Evolutionary conservation across 53 echinoderm and acorn worm genomes (phyloP).

Genomic region (Actinopyga echinites): DNA sequence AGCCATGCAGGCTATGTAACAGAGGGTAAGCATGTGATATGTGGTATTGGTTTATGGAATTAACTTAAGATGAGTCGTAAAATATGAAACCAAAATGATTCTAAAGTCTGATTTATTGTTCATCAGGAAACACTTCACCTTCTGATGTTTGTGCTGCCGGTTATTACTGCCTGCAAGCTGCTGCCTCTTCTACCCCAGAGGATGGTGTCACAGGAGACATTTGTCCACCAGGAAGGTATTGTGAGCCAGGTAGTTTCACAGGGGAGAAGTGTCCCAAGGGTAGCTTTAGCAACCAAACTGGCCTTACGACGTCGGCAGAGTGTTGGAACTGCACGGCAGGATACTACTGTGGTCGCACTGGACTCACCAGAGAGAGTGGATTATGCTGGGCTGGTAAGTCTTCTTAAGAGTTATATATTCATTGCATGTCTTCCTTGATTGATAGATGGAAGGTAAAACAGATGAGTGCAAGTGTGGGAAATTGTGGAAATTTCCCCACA

Average conservation of each 20-base stretch:
- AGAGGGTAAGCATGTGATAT: no score
- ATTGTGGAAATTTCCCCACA: no score
- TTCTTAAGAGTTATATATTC: background rate
- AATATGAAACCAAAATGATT: no score
- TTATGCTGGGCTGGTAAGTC: constrained; percentile 70
- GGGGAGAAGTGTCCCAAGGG: constrained; percentile 89
- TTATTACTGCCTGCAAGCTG: constrained; percentile 75
- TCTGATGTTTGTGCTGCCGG: constrained; percentile 81
- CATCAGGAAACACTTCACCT: constrained; percentile 74
- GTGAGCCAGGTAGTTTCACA: constrained; percentile 74
- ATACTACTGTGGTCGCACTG: constrained; percentile 80
- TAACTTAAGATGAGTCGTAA: no score
- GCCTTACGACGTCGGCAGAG: constrained; percentile 59
- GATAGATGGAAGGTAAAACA: no score
- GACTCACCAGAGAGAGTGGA: constrained; percentile 73
- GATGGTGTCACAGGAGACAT: constrained; percentile 78
- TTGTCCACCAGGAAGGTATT: constrained; percentile 89
- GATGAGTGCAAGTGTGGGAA: no score
- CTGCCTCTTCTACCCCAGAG: constrained; percentile 63
- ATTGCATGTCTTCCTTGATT: no score
- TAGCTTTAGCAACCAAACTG: constrained; percentile 78
- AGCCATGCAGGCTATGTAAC: no score
- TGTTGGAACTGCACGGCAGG: constrained; percentile 95
- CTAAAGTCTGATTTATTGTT: no score
- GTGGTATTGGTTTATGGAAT: no score